Evolutionary conservation across 2,888 invertebrate genomes (phyloP), one percentile per base, ranked within the genome.

Genomic region (Cybosia mesomella): DNA sequence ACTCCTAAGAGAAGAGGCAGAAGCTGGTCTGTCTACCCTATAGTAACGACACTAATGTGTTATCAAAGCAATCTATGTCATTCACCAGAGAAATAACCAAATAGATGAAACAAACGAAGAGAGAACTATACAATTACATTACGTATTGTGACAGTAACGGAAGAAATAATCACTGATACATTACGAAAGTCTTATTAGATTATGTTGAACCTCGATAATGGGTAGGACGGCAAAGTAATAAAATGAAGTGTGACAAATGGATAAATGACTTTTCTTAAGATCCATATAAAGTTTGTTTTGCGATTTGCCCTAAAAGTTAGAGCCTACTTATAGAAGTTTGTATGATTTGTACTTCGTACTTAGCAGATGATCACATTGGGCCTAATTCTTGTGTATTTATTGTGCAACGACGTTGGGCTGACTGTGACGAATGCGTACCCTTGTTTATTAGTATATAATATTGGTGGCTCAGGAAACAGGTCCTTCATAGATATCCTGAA

Each of bases 201-300:
- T 62, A 49, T 62, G 32, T 32, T 32, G 53, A 28, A 49, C 62
- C 53, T 62, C 49, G 34, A 62, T 34, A 63, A 53, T 15, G 54
- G 53, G 22, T 63, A 15, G 22, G 9, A 18, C 54, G 22, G 54
- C 11, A 54, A 34, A 54, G 55, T 55, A 54, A 63, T 34, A 63
- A 54, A 54, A 32, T 43, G 28, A 49, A 61, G 28, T 63, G 54
- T 63, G 63, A 63, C 63, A 63, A 54, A 63, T 54, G 53, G 63
- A 55, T 55, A 63, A 32, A 63, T 63, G 63, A 54, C 32, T 60
- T 60, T 53, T 54, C 34, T 54, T 55, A 34, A 34, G 54, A 34
- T 63, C 9, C 54, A 36, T 22, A 24, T 39, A 57, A 64, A 57
- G 54, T 64, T 64, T 63, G 54, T 57, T 53, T 32, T 53, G 24